phyloP scores from a whole-genome alignment of 2,113 vertebrate genomes.

The Oenanthe oenanthe region DNA sequence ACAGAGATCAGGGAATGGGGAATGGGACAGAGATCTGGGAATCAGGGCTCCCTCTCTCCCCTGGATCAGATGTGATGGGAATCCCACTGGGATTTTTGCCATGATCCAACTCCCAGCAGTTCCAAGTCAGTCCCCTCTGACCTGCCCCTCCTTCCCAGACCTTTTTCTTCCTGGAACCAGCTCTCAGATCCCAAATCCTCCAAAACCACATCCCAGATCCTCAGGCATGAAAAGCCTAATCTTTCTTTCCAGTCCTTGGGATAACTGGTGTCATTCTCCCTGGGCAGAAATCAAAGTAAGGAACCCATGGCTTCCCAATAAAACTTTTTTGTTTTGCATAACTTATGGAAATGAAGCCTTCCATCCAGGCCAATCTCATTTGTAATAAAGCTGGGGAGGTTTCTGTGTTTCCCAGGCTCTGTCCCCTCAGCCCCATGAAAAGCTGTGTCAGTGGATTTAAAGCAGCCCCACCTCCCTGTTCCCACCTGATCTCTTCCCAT shows the following conservation, averaged over 20 bases:
- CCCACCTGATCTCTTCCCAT: background rate
- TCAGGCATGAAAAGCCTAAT: background rate
- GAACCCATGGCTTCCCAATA: background rate
- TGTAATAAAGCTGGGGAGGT: background rate
- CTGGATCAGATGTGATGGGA: background rate
- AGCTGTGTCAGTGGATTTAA: background rate
- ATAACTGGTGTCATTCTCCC: background rate
- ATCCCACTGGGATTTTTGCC: background rate
- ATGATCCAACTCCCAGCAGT: fast-evolving
- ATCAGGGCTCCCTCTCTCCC: background rate
- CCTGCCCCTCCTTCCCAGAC: background rate
- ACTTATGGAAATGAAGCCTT: background rate
- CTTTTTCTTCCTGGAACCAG: background rate
- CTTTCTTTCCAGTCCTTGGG: background rate
- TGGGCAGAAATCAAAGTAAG: background rate
- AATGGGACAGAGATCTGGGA: background rate
- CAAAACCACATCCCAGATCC: background rate
- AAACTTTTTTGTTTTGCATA: background rate
- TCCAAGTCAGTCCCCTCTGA: background rate
- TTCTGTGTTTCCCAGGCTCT: background rate
- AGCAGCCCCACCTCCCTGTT: background rate
- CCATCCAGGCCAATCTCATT: background rate
- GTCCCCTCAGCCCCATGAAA: background rate
- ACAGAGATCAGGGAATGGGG: background rate
- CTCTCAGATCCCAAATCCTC: background rate